A percentile compares a stretch with the other conserved stretches of the same genome.
phyloP scores from a whole-genome alignment of 35 echinoderm and acorn worm species.

The Chiridota heheva region DNA sequence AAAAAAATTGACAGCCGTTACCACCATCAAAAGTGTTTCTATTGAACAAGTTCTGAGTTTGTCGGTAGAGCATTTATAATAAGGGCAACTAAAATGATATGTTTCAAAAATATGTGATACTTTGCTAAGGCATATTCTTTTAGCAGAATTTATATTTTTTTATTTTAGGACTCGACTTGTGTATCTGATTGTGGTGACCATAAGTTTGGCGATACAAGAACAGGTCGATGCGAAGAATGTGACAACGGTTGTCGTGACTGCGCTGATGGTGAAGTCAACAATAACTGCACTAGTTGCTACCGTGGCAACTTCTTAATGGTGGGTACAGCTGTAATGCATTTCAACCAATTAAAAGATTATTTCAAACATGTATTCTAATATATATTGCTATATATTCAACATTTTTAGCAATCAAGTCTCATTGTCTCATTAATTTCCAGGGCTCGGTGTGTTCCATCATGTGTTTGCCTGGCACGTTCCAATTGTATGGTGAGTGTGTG shows the following conservation, averaged over 20 bases:
- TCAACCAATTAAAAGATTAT: background rate
- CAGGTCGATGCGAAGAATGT: constrained; percentile 52
- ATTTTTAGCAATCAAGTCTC: background rate
- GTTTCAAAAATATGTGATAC: background rate
- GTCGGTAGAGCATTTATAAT: no score
- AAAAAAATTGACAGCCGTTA: no score
- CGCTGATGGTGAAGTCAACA: constrained; percentile 34
- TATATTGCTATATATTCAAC: background rate
- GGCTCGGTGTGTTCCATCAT: background rate
- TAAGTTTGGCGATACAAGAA: constrained; percentile 74
- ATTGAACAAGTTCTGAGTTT: no score
- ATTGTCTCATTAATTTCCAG: background rate
- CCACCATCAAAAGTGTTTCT: no score
- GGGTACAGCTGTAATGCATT: background rate
- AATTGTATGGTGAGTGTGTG: background rate
- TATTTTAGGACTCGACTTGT: constrained; percentile 57
- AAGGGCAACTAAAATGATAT: background rate
- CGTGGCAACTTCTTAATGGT: constrained; percentile 53
- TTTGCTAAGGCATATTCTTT: no score
- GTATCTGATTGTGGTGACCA: constrained; percentile 19
- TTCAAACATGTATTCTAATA: background rate
- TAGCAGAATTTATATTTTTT: no score
- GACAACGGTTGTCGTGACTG: constrained; percentile 32
- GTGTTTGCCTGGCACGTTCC: background rate
- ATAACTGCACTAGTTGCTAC: constrained; percentile 64